Evolutionary conservation across 2,888 invertebrate genomes (phyloP).

Genomic region (Polylopha cassiicola): DNA sequence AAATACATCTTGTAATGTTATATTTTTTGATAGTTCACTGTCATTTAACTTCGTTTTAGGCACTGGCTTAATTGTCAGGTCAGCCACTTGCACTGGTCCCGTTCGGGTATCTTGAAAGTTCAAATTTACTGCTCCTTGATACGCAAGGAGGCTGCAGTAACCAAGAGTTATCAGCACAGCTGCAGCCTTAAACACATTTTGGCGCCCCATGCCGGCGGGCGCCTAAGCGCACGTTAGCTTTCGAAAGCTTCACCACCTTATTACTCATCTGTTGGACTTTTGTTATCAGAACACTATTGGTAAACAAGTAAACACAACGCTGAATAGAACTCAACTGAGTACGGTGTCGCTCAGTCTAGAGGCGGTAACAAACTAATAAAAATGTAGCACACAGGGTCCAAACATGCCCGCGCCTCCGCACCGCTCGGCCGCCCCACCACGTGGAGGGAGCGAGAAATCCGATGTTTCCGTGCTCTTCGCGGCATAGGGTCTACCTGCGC

Average conservation of each 20-base stretch:
- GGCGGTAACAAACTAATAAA: constrained; percentile 76
- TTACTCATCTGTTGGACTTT: constrained; percentile 71
- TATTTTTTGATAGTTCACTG: constrained; percentile 70
- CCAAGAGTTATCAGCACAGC: constrained; percentile 74
- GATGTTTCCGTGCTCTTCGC: constrained; percentile 33
- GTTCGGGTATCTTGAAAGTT: constrained; percentile 70
- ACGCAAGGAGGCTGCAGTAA: constrained; percentile 79
- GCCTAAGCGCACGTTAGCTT: constrained; percentile 57
- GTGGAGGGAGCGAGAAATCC: constrained; percentile 53
- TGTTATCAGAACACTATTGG: constrained; percentile 55
- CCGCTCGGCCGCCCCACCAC: constrained; percentile 62
- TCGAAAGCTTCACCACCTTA: constrained; percentile 50
- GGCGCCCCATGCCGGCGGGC: constrained; percentile 67
- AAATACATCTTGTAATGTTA: constrained; percentile 90
- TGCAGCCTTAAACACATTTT: constrained; percentile 68
- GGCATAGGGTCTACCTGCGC: constrained; percentile 64
- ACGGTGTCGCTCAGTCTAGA: constrained; percentile 42
- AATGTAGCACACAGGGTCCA: constrained; percentile 73
- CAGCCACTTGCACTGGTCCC: constrained; percentile 63
- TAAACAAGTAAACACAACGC: too few species aligned
- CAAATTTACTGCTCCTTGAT: constrained; percentile 75
- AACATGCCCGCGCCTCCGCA: constrained; percentile 58
- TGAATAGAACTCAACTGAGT: constrained; percentile 30
- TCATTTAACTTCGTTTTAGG: constrained; percentile 62
- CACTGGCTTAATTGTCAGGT: constrained; percentile 70